Conservation (phyloP, 2,888 invertebrate genomes). For the Pyrocoelia pectoralis region DNA sequence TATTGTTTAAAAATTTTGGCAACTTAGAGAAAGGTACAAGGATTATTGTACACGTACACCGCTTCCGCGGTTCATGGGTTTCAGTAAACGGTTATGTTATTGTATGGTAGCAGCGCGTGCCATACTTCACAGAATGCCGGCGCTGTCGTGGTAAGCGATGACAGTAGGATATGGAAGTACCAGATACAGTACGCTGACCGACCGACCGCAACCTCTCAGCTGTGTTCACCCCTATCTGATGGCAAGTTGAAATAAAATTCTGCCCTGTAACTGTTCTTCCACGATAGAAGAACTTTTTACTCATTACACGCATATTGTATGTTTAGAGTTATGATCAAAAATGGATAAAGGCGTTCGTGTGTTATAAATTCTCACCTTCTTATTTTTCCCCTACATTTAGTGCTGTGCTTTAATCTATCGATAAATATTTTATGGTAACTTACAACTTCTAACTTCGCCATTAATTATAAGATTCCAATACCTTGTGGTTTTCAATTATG, state of each 20-base stretch:
- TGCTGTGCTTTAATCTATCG: background rate
- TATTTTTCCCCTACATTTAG: background rate
- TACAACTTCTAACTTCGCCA: background rate
- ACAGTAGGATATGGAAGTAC: slow-evolving; percentile 34
- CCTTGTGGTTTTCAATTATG: slow-evolving; percentile 1
- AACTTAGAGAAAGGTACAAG: background rate
- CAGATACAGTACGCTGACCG: slow-evolving; percentile 36
- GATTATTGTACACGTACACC: background rate
- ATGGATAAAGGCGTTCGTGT: background rate
- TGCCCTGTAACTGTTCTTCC: slow-evolving; percentile 25
- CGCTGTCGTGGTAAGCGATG: slow-evolving; percentile 34
- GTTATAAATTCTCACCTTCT: slow-evolving; percentile 1
- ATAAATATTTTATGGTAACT: background rate
- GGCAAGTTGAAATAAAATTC: slow-evolving; percentile 23
- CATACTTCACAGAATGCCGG: slow-evolving; percentile 34
- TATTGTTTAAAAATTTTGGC: slow-evolving; percentile 10
- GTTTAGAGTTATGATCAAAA: background rate
- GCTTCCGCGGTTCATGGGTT: background rate
- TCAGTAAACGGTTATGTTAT: background rate
- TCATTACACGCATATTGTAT: slow-evolving; percentile 17
- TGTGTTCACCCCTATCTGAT: slow-evolving; percentile 33
- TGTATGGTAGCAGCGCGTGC: slow-evolving; percentile 36
- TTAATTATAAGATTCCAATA: background rate
- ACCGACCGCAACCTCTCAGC: slow-evolving; percentile 36
- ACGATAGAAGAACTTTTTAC: slow-evolving; percentile 11